phyloP scores from a whole-genome alignment of 1,140 invertebrate genomes.

The Nephila pilipes region DNA sequence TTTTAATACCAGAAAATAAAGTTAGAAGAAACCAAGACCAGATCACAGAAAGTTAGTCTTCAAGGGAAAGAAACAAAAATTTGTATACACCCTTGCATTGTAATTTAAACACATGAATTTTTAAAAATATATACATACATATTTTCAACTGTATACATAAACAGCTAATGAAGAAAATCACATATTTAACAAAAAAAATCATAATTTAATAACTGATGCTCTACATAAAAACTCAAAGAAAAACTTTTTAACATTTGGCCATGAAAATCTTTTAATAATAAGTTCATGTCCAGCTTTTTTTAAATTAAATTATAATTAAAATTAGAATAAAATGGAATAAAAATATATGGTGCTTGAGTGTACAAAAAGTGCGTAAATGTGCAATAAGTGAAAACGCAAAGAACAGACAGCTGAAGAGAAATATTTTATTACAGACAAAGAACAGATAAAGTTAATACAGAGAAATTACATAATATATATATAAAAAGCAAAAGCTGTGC shows the following conservation, averaged over 20 bases:
- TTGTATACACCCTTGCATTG: neutral
- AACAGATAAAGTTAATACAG: conserved; percentile 66
- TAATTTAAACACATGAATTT: neutral
- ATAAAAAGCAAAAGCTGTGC: conserved; percentile 61
- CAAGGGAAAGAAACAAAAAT: neutral
- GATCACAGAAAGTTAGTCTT: neutral
- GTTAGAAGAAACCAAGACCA: conserved; percentile 18
- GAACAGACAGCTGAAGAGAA: conserved; percentile 64
- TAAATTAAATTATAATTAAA: neutral
- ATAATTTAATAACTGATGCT: neutral
- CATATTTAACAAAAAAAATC: neutral
- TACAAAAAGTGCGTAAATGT: conserved; percentile 56
- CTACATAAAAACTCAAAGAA: neutral
- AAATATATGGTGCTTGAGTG: conserved; percentile 22
- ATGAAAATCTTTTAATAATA: conserved; percentile 57
- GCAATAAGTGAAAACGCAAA: conserved; percentile 67
- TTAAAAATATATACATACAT: neutral
- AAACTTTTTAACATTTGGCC: conserved; percentile 55
- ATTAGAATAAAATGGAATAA: conserved; percentile 15
- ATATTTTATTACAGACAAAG: conserved; percentile 66
- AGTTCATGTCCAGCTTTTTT: conserved; percentile 51
- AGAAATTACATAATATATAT: conserved; percentile 46
- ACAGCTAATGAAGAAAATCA: neutral
- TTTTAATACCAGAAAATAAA: conserved; percentile 19
- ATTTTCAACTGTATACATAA: neutral